These are phyloP conservation scores for Ganaspis brasiliensis DNA, from an alignment of 2,888 invertebrate species.

Conservation along the genomic window DNA sequence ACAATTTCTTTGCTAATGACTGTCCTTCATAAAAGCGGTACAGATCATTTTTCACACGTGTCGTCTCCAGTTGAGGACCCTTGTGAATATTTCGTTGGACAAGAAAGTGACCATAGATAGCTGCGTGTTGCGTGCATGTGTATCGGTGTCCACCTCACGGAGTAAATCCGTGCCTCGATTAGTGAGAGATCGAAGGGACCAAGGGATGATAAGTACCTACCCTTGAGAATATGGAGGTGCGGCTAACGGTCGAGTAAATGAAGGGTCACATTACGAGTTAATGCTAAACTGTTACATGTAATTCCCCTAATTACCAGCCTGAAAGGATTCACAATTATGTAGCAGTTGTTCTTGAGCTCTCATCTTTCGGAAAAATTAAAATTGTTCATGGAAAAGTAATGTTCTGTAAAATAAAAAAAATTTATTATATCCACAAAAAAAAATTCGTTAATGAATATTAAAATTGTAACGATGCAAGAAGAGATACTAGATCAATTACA, in stretches of 20 bases:
- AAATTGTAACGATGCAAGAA: too few species aligned
- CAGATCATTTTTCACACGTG: constrained; percentile 30
- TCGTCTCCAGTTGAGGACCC: constrained; percentile 6
- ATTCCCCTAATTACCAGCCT: constrained; percentile 78
- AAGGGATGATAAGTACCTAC: constrained; percentile 69
- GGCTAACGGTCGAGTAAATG: constrained; percentile 79
- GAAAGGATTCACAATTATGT: constrained; percentile 69
- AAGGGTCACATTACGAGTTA: constrained; percentile 79
- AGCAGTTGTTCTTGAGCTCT: constrained; percentile 67
- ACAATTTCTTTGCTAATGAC: constrained; percentile 16
- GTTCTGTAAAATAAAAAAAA: too few species aligned
- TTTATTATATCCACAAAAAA: neutral
- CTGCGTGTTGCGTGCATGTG: constrained; percentile 10
- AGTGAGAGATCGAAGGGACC: constrained; percentile 68
- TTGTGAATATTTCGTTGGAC: neutral
- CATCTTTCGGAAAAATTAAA: constrained; percentile 50
- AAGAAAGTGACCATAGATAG: constrained; percentile 20
- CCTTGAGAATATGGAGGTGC: constrained; percentile 69
- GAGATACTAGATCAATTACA: too few species aligned
- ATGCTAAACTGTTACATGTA: constrained; percentile 80
- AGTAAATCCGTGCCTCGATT: constrained; percentile 67
- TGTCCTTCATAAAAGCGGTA: constrained; percentile 16
- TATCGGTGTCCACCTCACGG: constrained; percentile 44
- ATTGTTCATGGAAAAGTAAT: neutral
- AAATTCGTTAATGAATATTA: too few species aligned